These are phyloP conservation scores for Drosophila saltans DNA, from an alignment of 1,140 invertebrate species.

Conservation along the genomic window DNA sequence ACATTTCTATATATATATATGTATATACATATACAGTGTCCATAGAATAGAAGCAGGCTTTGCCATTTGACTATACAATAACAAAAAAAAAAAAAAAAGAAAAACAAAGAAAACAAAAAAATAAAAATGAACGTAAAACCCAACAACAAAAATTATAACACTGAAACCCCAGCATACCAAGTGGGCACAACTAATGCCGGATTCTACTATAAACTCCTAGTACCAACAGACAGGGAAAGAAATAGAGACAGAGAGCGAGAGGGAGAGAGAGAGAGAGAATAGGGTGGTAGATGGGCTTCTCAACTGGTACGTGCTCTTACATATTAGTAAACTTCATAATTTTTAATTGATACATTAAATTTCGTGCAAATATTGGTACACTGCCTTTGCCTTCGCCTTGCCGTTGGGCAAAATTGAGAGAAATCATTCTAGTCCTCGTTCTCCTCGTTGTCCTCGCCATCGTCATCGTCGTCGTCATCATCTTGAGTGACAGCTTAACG, in stretches of 20 bases:
- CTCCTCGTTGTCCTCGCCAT: background rate
- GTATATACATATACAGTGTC: background rate
- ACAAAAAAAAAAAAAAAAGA: constrained; percentile 61
- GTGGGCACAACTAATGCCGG: constrained; percentile 62
- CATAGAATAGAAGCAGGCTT: constrained; percentile 18
- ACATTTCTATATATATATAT: constrained; percentile 12
- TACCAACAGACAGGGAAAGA: too few species aligned
- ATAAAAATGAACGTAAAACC: background rate
- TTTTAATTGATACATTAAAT: constrained; percentile 84
- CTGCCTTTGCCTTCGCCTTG: background rate
- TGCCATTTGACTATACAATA: constrained; percentile 78
- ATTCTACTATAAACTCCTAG: background rate
- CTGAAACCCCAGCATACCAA: constrained; percentile 60
- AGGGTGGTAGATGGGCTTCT: background rate
- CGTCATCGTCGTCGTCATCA: constrained; percentile 8
- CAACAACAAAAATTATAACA: constrained; percentile 15
- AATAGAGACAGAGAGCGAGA: background rate
- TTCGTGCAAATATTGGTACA: constrained; percentile 73
- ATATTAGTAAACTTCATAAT: constrained; percentile 83
- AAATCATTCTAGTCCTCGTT: background rate
- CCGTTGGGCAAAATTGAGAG: background rate
- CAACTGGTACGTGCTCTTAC: constrained; percentile 76
- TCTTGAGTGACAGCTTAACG: constrained; percentile 78
- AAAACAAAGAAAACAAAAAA: constrained; percentile 12
- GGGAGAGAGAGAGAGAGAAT: background rate